A percentile compares a stretch with the other conserved stretches of the same genome.
These are phyloP conservation scores for Desmophyllum pertusum DNA, from an alignment of 92 coral and sea anemone species.

Conservation along the genomic window DNA sequence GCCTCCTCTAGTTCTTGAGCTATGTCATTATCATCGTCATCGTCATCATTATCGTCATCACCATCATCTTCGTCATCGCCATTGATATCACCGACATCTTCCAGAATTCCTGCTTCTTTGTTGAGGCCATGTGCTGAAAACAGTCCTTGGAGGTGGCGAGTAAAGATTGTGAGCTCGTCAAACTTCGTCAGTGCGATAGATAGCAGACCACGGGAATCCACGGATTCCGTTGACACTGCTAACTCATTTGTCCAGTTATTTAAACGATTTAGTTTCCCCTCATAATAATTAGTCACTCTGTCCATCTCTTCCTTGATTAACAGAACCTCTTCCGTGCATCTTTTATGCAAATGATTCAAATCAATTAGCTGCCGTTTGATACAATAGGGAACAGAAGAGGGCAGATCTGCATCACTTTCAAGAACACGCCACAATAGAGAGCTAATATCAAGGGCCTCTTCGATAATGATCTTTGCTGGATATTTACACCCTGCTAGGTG, in stretches of 20 bases:
- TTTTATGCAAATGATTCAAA: constrained; percentile 33
- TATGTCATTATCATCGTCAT: neutral
- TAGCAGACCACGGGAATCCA: constrained; percentile 36
- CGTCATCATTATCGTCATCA: constrained; percentile 27
- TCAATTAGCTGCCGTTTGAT: constrained; percentile 51
- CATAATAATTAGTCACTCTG: neutral
- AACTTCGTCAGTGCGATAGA: constrained; percentile 29
- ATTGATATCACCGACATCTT: neutral
- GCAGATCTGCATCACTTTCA: constrained; percentile 17
- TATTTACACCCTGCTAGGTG: constrained; percentile 23
- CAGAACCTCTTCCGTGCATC: constrained; percentile 47
- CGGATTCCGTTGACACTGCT: neutral
- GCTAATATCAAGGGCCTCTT: constrained; percentile 45
- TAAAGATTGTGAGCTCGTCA: neutral
- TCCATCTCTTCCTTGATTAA: constrained; percentile 45
- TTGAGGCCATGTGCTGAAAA: neutral
- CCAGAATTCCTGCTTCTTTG: constrained; percentile 19
- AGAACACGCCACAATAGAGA: constrained; percentile 52
- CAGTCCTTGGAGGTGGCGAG: neutral
- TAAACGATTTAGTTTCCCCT: constrained; percentile 12
- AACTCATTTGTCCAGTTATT: constrained; percentile 34
- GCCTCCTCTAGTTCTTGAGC: constrained; percentile 28
- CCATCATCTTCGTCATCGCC: neutral
- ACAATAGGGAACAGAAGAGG: constrained; percentile 41
- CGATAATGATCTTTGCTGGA: constrained; percentile 45